Conservation (phyloP, 2,888 invertebrate species). For the Ectemnius continuus region DNA sequence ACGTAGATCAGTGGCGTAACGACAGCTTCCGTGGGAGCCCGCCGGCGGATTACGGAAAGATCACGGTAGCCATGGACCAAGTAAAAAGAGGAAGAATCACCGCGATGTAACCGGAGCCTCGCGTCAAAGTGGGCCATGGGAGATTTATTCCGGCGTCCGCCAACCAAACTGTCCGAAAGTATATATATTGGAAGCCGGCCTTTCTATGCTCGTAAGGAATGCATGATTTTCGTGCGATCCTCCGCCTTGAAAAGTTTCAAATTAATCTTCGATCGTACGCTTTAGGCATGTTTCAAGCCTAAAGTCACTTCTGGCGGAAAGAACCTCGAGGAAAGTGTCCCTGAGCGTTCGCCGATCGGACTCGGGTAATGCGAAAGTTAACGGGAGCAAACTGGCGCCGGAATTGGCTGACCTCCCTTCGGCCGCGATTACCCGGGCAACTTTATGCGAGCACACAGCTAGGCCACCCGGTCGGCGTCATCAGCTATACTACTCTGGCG, state of each 20-base stretch:
- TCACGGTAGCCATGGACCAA: slow-evolving; percentile 13
- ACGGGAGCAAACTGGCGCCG: slow-evolving; percentile 38
- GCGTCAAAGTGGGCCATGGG: neutral
- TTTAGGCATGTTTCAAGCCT: too few relatives aligned
- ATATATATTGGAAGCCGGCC: neutral
- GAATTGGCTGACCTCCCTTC: slow-evolving; percentile 49
- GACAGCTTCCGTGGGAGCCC: slow-evolving; percentile 31
- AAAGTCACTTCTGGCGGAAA: too few relatives aligned
- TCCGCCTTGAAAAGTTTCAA: too few relatives aligned
- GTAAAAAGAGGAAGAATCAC: slow-evolving; percentile 21
- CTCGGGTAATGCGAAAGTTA: slow-evolving; percentile 46
- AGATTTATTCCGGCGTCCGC: neutral
- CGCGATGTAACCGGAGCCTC: neutral
- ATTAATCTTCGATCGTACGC: too few relatives aligned
- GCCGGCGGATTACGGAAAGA: neutral
- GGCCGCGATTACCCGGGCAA: slow-evolving; percentile 44
- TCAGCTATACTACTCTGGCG: too few relatives aligned
- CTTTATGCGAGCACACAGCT: slow-evolving; percentile 33
- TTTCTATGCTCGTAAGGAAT: too few relatives aligned
- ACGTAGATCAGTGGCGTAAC: slow-evolving; percentile 43
- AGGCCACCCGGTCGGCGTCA: too few relatives aligned
- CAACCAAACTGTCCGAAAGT: neutral
- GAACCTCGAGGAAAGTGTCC: too few relatives aligned
- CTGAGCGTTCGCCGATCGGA: slow-evolving; percentile 18
- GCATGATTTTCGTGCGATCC: too few relatives aligned